Percentiles rank a stretch among this genome's conserved stretches.
phyloP scores from a whole-genome alignment of 2,797 vertebrate species.

The Triplophysa yarkandensis region DNA sequence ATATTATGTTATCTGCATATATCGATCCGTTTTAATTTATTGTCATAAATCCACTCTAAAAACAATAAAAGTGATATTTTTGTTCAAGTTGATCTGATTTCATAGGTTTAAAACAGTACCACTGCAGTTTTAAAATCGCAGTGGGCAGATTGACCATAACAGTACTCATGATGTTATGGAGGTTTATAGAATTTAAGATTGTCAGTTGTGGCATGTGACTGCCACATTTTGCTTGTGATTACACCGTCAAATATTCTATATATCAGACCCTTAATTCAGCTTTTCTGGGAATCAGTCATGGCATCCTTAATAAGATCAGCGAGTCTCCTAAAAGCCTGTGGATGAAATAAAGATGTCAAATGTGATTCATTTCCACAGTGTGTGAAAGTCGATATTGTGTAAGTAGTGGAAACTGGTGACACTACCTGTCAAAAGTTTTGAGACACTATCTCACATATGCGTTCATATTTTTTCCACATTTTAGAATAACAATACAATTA shows the following conservation, averaged over 20 bases:
- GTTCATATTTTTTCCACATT: too few relatives aligned
- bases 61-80: neutral
- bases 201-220: neutral
- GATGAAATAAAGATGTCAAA: conserved; percentile 26
- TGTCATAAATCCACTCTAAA: neutral
- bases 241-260: neutral
- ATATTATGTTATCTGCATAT: too few relatives aligned
- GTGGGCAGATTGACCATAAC: too few relatives aligned
- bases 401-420: too few relatives aligned
- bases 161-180: neutral
- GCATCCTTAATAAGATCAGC: conserved; percentile 86
- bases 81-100: neutral
- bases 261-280: neutral
- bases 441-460: too few relatives aligned
- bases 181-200: neutral
- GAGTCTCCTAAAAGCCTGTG: conserved; percentile 87
- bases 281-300: conserved; percentile 15
- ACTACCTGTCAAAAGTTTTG: too few relatives aligned
- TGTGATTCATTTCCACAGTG: neutral
- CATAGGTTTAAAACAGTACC: too few relatives aligned
- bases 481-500: too few relatives aligned
- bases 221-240: neutral
- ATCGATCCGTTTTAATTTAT: too few relatives aligned
- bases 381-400: neutral
- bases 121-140: neutral